phyloP scores from a whole-genome alignment of 2,113 vertebrate genomes.

The Chamaea fasciata region DNA sequence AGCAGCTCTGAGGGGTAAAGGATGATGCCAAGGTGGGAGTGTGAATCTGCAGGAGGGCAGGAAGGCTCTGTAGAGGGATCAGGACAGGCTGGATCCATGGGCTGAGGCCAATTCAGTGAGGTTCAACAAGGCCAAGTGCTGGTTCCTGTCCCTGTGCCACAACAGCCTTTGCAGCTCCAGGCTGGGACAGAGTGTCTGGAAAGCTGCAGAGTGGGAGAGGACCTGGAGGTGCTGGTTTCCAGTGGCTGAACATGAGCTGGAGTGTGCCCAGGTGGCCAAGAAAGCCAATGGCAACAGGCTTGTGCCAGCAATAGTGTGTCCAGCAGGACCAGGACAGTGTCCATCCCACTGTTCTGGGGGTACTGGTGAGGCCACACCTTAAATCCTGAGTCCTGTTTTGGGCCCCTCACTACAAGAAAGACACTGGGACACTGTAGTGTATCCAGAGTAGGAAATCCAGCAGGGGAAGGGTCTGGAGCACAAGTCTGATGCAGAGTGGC shows the following conservation, averaged over 20 bases:
- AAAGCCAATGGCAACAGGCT: not conserved
- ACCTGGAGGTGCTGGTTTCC: accelerated
- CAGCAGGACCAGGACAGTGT: not conserved
- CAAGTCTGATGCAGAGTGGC: accelerated
- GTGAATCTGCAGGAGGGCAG: not conserved
- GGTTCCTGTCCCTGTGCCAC: not conserved
- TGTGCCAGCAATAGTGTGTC: not conserved
- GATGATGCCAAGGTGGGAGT: accelerated
- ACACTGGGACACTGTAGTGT: accelerated
- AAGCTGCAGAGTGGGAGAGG: not conserved
- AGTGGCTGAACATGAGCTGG: not conserved
- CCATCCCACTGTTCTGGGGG: not conserved
- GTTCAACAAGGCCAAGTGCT: accelerated
- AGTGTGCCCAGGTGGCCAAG: not conserved
- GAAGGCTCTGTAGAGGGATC: not conserved
- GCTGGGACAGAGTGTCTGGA: not conserved
- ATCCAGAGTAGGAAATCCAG: accelerated
- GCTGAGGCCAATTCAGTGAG: accelerated
- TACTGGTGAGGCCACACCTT: not conserved
- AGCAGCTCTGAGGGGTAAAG: not conserved
- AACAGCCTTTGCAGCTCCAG: not conserved
- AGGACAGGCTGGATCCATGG: not conserved
- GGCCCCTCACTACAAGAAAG: not conserved
- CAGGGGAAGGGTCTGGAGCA: not conserved
- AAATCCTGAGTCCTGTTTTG: not conserved